phyloP scores from a whole-genome alignment of 2,113 vertebrate species.

The Gymnocephalus cernua region DNA sequence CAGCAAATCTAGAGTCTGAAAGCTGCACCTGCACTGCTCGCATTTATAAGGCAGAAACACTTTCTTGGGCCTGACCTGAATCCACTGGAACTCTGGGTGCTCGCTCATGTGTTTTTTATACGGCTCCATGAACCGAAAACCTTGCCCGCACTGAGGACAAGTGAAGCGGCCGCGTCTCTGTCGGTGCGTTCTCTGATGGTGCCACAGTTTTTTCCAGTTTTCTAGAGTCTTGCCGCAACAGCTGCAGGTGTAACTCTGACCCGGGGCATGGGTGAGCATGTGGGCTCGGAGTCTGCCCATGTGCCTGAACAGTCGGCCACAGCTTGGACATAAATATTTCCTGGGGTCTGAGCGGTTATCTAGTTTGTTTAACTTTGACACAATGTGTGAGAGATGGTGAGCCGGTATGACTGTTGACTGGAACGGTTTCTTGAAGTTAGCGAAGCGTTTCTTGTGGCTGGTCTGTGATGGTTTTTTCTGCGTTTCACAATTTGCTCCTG shows the following conservation, averaged over 20 bases:
- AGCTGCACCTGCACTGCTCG: conserved; percentile 79
- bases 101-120: conserved; percentile 82
- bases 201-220: conserved; percentile 84
- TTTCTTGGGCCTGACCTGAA: conserved; percentile 60
- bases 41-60: conserved; percentile 81
- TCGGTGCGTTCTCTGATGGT: conserved; percentile 83
- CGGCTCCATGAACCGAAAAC: conserved; percentile 79
- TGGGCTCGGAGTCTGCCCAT: conserved; percentile 83
- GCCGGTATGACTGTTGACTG: conserved; percentile 53
- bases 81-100: conserved; percentile 79
- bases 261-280: conserved; percentile 82
- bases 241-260: conserved; percentile 76
- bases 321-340: conserved; percentile 82
- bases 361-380: conserved; percentile 76
- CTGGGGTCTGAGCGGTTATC: conserved; percentile 82
- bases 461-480: not conserved
- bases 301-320: conserved; percentile 83
- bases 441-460: conserved; percentile 25
- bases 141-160: conserved; percentile 77
- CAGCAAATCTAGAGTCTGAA: conserved; percentile 79
- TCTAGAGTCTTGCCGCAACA: conserved; percentile 80
- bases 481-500: not conserved
- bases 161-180: conserved; percentile 81
- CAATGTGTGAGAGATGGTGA: conserved; percentile 54
- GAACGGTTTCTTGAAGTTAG: conserved; percentile 56